Percentiles rank a stretch among this genome's conserved stretches.
Evolutionary conservation across 2,888 invertebrate genomes (phyloP).

Genomic region (Nysson spinosus): DNA sequence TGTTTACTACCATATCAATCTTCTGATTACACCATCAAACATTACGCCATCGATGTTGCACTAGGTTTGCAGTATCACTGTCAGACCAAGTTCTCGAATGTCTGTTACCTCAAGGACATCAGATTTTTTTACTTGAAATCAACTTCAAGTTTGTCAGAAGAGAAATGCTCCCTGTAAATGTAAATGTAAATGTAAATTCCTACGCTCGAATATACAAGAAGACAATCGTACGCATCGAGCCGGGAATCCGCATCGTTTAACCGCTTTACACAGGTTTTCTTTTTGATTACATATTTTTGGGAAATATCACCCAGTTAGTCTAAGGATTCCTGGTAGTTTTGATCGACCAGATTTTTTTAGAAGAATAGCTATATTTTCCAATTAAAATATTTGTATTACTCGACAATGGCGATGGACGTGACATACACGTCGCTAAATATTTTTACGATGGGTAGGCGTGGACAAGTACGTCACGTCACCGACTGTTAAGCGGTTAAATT

Average conservation of each 20-base stretch:
- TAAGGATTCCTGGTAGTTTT: too few species aligned
- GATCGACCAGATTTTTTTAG: too few species aligned
- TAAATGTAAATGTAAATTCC: too few species aligned
- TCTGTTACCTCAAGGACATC: constrained; percentile 53
- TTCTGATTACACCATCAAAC: constrained; percentile 21
- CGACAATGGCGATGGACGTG: too few species aligned
- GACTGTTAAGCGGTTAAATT: too few species aligned
- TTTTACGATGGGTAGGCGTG: too few species aligned
- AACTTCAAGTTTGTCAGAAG: constrained; percentile 17
- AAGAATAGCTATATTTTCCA: too few species aligned
- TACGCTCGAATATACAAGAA: background rate
- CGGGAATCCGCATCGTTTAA: constrained; percentile 15
- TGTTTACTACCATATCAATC: constrained; percentile 35
- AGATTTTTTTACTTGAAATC: constrained; percentile 41
- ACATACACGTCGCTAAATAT: too few species aligned
- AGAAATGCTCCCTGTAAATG: constrained; percentile 48
- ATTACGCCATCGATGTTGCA: constrained; percentile 43
- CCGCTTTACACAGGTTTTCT: background rate
- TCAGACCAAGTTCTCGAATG: constrained; percentile 45
- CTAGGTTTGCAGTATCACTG: constrained; percentile 49
- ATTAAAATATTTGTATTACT: too few species aligned
- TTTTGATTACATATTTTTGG: too few species aligned
- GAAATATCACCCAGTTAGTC: too few species aligned
- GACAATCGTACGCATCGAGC: constrained; percentile 16
- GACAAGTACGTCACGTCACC: too few species aligned